Base-by-base conservation (phyloP, 2,888 invertebrate species). In the Drosophila tripunctata region DNA sequence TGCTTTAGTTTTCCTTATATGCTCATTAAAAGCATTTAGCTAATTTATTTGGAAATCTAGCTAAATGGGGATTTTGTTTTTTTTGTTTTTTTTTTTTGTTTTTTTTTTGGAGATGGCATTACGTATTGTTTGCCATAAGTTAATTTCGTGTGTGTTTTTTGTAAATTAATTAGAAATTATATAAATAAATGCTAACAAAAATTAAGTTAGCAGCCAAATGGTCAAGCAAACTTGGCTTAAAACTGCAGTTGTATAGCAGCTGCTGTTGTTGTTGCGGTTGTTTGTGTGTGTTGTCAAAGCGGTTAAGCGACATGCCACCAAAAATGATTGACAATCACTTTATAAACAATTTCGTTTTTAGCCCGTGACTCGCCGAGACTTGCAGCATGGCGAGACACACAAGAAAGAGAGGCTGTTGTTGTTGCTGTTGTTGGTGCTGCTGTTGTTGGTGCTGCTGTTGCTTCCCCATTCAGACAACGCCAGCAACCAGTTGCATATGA, bases 281-380 rank as follows among this genome's bases (percentile, higher is more conserved):
- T n/a, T n/a, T n/a, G n/a, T n/a, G n/a, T n/a, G 43, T 71, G 80
- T 84, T 78, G 81, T 80, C 72, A 75, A 75, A 71, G 80, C 74
- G 70, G 84, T 77, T 85, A 78, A 66, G 70, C 82, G 83, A 85
- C 87, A 82, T 85, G 87, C 86, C 85, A 85, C 82, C 73, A 71
- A 83, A 83, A 87, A 85, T 83, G 86, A 83, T 83, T 83, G 83
- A 83, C 83, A 83, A 83, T 83, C 86, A 87, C 83, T 83, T 83
- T 83, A 79, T 75, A 83, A 83, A 87, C 83, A 57, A 82, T 87
- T 85, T 87, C 65, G 65, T 71, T 67, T 82, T 68, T 68, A 55
- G 62, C 56, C 55, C 66, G 68, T 67, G 77, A 70, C 63, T 67
- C 31, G 78, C n/a, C n/a, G 54, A 40, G 69, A 57, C 69, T 67